phyloP scores from a whole-genome alignment of 64 coral and sea anemone genomes.

The Stichodactyla mertensii region DNA sequence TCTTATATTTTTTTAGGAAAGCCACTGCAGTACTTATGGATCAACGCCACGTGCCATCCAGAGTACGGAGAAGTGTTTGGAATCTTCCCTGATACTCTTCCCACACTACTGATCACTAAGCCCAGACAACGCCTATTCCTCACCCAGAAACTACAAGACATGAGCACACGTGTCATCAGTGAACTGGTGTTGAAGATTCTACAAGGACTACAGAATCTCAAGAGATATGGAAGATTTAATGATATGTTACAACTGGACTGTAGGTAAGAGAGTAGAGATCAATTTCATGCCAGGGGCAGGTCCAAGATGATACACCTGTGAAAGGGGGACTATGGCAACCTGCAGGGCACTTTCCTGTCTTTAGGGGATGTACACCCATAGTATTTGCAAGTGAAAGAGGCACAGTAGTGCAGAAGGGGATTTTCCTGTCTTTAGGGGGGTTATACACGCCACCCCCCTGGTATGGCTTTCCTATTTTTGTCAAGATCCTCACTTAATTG shows the following conservation, averaged over 20 bases:
- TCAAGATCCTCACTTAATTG: no score
- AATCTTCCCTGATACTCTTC: constrained; percentile 52
- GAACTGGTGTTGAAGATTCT: constrained; percentile 40
- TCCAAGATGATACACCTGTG: no score
- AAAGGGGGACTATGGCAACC: no score
- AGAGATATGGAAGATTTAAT: constrained; percentile 56
- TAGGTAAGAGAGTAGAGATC: not conserved
- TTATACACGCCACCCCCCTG: no score
- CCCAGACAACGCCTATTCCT: constrained; percentile 69
- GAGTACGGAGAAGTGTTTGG: constrained; percentile 84
- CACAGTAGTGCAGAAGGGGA: no score
- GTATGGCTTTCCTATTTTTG: no score
- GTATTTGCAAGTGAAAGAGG: no score
- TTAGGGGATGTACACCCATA: no score
- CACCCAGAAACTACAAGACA: constrained; percentile 13
- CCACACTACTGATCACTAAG: constrained; percentile 65
- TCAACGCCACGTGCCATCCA: constrained; percentile 71
- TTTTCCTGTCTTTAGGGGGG: no score
- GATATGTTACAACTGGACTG: constrained; percentile 50
- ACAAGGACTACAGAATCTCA: constrained; percentile 29
- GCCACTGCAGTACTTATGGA: constrained; percentile 68
- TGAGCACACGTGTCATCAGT: constrained; percentile 22
- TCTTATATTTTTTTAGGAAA: not conserved
- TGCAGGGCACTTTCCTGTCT: no score
- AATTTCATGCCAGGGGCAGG: no score